Evolutionary conservation across 2,888 invertebrate genomes (phyloP).

Genomic region (Polyommatus icarus): DNA sequence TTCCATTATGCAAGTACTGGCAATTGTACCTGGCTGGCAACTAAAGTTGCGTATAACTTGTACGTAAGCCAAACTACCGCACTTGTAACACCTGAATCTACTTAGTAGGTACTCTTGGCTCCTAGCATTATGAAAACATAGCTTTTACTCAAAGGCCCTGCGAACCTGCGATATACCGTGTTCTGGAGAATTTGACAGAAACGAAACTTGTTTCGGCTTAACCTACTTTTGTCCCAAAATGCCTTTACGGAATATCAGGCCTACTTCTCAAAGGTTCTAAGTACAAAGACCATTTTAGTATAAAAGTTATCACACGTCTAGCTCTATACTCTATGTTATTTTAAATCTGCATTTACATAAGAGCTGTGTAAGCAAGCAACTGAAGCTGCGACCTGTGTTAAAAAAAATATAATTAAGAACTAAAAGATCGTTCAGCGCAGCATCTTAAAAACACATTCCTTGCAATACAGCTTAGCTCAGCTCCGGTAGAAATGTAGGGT

Average conservation of each 20-base stretch:
- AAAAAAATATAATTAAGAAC: too few relatives aligned
- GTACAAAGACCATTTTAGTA: too few relatives aligned
- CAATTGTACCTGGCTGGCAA: not conserved
- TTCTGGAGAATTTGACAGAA: not conserved
- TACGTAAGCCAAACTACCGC: slow-evolving; percentile 7
- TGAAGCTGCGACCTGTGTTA: too few relatives aligned
- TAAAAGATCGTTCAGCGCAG: too few relatives aligned
- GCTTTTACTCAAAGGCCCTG: not conserved
- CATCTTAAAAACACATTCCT: too few relatives aligned
- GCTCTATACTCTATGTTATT: too few relatives aligned
- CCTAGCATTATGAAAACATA: slow-evolving; percentile 3
- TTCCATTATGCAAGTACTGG: not conserved
- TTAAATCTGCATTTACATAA: too few relatives aligned
- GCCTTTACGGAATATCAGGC: not conserved
- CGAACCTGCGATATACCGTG: not conserved
- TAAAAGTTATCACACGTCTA: too few relatives aligned
- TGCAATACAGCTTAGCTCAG: too few relatives aligned
- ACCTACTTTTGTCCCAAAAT: not conserved
- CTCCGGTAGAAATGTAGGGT: too few relatives aligned
- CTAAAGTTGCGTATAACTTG: not conserved
- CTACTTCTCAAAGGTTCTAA: too few relatives aligned
- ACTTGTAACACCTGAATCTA: not conserved
- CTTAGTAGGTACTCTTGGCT: not conserved
- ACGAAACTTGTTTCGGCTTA: not conserved
- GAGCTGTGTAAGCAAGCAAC: too few relatives aligned